Evolutionary conservation across 37 sponge, comb jelly and placozoan species (phyloP).

Genomic region (Aplysina aerophoba): DNA sequence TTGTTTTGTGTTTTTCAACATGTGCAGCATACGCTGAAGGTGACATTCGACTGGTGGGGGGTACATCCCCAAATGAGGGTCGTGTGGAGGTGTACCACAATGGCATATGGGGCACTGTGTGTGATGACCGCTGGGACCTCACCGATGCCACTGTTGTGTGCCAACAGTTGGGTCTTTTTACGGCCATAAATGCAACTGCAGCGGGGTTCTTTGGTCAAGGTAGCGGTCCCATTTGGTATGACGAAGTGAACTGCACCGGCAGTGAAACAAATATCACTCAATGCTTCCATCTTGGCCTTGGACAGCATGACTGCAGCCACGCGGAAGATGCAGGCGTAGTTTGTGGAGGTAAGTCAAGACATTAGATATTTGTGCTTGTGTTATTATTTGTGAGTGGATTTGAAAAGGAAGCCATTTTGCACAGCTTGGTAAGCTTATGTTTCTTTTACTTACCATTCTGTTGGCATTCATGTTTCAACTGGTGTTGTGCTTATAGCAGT

Average conservation of each 20-base stretch:
- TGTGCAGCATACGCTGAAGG: constrained; percentile 3
- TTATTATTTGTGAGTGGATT: too few species aligned
- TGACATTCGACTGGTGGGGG: constrained; percentile 46
- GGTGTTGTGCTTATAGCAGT: too few species aligned
- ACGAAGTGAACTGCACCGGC: constrained; percentile 2
- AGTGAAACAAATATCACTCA: neutral
- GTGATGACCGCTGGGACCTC: constrained; percentile 37
- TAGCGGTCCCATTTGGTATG: constrained; percentile 10
- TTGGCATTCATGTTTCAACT: too few species aligned
- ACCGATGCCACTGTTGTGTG: constrained; percentile 42
- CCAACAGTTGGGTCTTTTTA: neutral
- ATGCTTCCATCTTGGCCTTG: neutral
- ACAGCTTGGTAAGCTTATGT: too few species aligned
- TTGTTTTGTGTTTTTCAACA: neutral
- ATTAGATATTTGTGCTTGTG: neutral
- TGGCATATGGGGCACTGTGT: constrained; percentile 51
- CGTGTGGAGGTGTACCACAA: constrained; percentile 45
- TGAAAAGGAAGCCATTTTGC: too few species aligned
- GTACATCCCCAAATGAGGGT: constrained; percentile 30
- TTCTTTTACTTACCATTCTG: too few species aligned
- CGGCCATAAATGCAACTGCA: too few species aligned
- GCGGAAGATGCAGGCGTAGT: neutral
- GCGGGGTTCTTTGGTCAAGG: neutral
- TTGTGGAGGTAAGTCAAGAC: neutral
- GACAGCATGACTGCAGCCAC: neutral